Evolutionary conservation across 2,113 vertebrate genomes (phyloP).

Genomic region (Labeo catla): DNA sequence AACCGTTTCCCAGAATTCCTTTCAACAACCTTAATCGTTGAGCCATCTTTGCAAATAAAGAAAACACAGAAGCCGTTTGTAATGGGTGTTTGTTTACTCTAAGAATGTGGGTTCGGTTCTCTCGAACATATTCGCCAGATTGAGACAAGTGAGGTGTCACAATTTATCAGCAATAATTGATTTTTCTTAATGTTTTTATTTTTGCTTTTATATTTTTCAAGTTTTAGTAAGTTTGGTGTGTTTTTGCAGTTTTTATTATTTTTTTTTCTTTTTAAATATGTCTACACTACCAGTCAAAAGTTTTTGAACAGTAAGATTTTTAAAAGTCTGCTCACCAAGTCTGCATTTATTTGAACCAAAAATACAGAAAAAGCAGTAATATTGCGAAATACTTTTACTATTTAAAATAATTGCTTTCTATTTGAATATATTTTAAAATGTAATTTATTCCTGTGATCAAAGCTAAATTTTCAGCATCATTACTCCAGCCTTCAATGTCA

Average conservation of each 20-base stretch:
- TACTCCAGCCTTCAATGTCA: too few species aligned
- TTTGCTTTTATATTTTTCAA: neutral
- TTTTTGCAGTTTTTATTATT: neutral
- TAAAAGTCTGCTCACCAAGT: too few species aligned
- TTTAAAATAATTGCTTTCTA: too few species aligned
- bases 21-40: neutral
- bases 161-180: neutral
- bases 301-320: too few species aligned
- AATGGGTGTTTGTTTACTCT: neutral
- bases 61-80: neutral
- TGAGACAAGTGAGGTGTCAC: neutral
- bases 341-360: too few species aligned
- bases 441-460: too few species aligned
- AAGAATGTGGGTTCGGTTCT: neutral
- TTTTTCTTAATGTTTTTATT: neutral
- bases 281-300: too few species aligned
- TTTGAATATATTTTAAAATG: too few species aligned
- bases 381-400: too few species aligned
- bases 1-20: neutral
- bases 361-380: too few species aligned
- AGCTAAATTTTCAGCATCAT: too few species aligned
- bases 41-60: neutral
- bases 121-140: neutral
- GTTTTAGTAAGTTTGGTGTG: neutral
- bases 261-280: too few species aligned